Evolutionary conservation across 1,140 invertebrate genomes (phyloP).

Genomic region (Bombus confusus): DNA sequence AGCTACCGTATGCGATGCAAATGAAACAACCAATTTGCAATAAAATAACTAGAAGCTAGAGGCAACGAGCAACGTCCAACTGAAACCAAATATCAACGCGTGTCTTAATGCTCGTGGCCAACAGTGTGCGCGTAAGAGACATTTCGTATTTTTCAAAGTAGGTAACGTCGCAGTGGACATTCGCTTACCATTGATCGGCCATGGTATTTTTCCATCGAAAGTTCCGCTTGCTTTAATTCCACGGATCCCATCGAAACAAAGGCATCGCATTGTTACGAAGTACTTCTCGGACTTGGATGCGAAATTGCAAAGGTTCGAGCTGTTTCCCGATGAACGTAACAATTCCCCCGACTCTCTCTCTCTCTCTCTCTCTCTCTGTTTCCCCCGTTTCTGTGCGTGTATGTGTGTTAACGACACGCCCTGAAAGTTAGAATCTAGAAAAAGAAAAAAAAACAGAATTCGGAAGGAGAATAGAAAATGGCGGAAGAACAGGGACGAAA

Average conservation of each 20-base stretch:
- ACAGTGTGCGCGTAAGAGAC: not conserved
- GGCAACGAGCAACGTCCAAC: too few species aligned
- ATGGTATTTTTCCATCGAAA: not conserved
- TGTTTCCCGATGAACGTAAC: slow-evolving; percentile 17
- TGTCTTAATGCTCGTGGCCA: not conserved
- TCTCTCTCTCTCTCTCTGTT: slow-evolving; percentile 9
- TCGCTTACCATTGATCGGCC: not conserved
- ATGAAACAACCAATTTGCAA: too few species aligned
- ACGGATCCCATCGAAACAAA: slow-evolving; percentile 18
- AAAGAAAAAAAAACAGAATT: not conserved
- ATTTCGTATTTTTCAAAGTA: too few species aligned
- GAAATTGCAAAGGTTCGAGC: slow-evolving; percentile 20
- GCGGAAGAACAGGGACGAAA: not conserved
- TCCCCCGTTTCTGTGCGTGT: not conserved
- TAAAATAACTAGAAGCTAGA: too few species aligned
- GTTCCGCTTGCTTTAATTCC: not conserved
- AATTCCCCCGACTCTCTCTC: slow-evolving; percentile 10
- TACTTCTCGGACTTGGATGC: slow-evolving; percentile 13
- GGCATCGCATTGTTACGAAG: not conserved
- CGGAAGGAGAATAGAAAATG: not conserved
- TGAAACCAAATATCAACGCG: too few species aligned
- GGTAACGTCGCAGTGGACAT: not conserved
- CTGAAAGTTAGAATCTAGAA: not conserved
- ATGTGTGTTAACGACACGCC: not conserved
- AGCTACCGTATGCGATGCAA: too few species aligned